phyloP scores from a whole-genome alignment of 2,888 invertebrate genomes.

The Brachyopa scutellaris region DNA sequence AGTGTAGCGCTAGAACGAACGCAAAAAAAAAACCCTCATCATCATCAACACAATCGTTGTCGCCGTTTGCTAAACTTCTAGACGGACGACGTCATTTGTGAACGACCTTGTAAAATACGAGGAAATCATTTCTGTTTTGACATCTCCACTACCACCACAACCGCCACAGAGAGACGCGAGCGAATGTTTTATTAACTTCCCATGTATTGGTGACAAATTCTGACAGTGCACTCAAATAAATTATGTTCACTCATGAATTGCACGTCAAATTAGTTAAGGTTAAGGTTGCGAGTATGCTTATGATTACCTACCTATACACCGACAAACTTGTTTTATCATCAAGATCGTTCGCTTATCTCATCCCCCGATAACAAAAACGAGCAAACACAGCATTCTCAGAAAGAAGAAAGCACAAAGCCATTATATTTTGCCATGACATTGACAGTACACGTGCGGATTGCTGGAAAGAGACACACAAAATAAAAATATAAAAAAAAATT shows the following conservation, averaged over 20 bases:
- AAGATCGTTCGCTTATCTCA: constrained; percentile 34
- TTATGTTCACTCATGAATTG: constrained; percentile 25
- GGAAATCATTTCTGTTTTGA: constrained; percentile 72
- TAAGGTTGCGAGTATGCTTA: constrained; percentile 48
- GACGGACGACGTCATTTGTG: constrained; percentile 69
- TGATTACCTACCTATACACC: no score
- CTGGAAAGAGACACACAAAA: constrained; percentile 36
- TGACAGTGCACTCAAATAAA: constrained; percentile 40
- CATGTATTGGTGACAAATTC: constrained; percentile 37
- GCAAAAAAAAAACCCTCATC: constrained; percentile 24
- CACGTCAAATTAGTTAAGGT: constrained; percentile 59
- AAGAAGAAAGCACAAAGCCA: constrained; percentile 34
- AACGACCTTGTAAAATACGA: constrained; percentile 74
- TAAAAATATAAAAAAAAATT: background rate
- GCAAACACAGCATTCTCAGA: background rate
- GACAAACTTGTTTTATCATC: no score
- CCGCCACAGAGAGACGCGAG: background rate
- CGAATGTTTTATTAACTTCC: no score
- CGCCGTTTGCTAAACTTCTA: constrained; percentile 64
- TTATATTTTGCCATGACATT: constrained; percentile 58
- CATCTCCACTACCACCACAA: constrained; percentile 25
- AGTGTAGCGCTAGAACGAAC: constrained; percentile 16
- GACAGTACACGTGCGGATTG: constrained; percentile 57
- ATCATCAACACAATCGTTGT: constrained; percentile 27
- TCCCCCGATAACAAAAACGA: constrained; percentile 32